A percentile compares a stretch with the other conserved stretches of the same genome.
Evolutionary conservation across 2,888 invertebrate species (phyloP).

Genomic region (Petrophora chlorosata): DNA sequence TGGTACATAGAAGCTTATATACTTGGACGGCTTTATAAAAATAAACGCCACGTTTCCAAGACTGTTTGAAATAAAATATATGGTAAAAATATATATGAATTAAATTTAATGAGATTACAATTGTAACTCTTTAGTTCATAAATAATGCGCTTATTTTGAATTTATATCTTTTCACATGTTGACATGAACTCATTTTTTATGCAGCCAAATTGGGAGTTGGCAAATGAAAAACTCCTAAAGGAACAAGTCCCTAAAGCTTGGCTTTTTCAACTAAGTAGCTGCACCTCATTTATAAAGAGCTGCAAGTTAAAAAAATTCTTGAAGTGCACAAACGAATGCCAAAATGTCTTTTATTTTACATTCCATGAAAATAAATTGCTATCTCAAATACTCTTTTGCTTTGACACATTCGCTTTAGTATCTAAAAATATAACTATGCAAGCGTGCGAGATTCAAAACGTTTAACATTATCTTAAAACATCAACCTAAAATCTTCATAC

Average conservation of each 20-base stretch:
- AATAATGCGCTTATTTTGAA: too few relatives aligned
- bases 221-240: background rate
- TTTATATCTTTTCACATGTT: too few relatives aligned
- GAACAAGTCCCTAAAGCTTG: conserved; percentile 15
- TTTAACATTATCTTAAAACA: conserved; percentile 31
- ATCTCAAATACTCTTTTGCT: conserved; percentile 5
- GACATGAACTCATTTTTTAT: too few relatives aligned
- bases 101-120: too few relatives aligned
- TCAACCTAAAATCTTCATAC: conserved; percentile 49
- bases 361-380: conserved; percentile 18
- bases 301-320: conserved; percentile 12
- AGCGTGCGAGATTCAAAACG: conserved; percentile 20
- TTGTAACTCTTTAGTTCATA: too few relatives aligned
- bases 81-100: too few relatives aligned
- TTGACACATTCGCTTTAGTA: conserved; percentile 11
- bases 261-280: conserved; percentile 14
- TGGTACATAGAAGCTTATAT: too few relatives aligned
- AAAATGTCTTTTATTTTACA: conserved; percentile 17
- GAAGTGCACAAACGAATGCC: conserved; percentile 19
- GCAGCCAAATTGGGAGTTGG: background rate
- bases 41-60: too few relatives aligned
- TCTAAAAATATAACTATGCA: conserved; percentile 20
- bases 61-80: too few relatives aligned
- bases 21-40: too few relatives aligned
- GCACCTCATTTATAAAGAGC: conserved; percentile 4